These are phyloP conservation scores for Clarias fuscus DNA, from an alignment of 2,797 vertebrate species.

Conservation along the genomic window DNA sequence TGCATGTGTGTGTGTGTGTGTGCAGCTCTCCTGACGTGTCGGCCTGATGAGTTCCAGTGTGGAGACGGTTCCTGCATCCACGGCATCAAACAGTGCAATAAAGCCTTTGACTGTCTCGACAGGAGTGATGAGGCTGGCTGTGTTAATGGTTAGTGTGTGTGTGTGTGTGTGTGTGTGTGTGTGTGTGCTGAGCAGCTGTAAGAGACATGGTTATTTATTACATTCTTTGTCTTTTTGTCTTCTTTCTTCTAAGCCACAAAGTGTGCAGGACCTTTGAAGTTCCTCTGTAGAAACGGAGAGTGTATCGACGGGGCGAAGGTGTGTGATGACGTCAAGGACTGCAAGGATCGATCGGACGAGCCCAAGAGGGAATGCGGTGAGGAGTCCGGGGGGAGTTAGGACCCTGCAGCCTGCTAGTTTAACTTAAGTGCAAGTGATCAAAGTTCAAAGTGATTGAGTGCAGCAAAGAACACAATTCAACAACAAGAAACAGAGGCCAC, in stretches of 20 bases:
- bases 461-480: neutral
- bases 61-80: conserved; percentile 90
- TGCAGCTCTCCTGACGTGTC: conserved; percentile 85
- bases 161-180: conserved; percentile 6
- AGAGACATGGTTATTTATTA: neutral
- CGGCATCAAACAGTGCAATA: conserved; percentile 90
- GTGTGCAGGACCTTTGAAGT: conserved; percentile 90
- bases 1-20: conserved; percentile 37
- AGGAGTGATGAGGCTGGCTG: conserved; percentile 92
- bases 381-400: conserved; percentile 47
- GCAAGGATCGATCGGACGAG: conserved; percentile 95
- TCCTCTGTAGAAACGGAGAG: conserved; percentile 95
- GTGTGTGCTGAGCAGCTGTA: neutral
- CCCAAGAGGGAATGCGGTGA: conserved; percentile 95
- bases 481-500: neutral
- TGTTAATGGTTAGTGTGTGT: conserved; percentile 80
- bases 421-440: no score
- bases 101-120: conserved; percentile 86
- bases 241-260: conserved; percentile 79
- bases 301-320: conserved; percentile 93
- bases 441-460: neutral
- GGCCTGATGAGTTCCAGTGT: conserved; percentile 91
- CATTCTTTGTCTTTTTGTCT: neutral
- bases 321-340: conserved; percentile 92
- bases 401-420: neutral